Percentiles rank a stretch among this genome's conserved stretches.
phyloP scores from a whole-genome alignment of 2,797 vertebrate genomes.

The Bucorvus abyssinicus region DNA sequence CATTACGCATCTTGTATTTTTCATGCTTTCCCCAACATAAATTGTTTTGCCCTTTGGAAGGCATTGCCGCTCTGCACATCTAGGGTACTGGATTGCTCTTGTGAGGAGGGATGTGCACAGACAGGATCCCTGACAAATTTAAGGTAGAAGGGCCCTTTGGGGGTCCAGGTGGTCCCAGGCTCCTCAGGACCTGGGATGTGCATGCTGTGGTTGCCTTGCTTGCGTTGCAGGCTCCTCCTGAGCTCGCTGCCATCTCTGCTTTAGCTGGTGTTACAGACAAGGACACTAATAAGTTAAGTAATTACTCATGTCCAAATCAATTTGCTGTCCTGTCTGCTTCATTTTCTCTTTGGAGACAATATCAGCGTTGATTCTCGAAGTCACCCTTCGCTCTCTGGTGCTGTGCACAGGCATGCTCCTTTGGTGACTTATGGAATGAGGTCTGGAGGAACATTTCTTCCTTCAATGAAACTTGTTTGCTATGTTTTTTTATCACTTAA shows the following conservation, averaged over 20 bases:
- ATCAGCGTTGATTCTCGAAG: conserved; percentile 24
- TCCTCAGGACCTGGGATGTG: not conserved
- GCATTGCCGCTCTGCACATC: not conserved
- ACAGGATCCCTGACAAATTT: not conserved
- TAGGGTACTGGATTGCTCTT: too few species aligned
- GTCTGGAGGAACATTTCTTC: not conserved
- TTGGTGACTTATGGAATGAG: not conserved
- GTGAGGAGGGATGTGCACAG: not conserved
- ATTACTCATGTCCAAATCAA: conserved; percentile 39
- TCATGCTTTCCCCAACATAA: not conserved
- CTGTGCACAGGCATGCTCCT: not conserved
- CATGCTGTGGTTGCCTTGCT: not conserved
- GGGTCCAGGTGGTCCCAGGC: rapidly evolving
- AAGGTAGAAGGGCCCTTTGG: not conserved
- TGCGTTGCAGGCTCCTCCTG: not conserved
- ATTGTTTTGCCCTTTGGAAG: not conserved
- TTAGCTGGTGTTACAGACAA: not conserved
- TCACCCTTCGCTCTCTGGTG: not conserved
- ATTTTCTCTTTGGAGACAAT: conserved; percentile 1
- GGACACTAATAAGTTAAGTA: conserved; percentile 46
- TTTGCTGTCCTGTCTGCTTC: conserved; percentile 16
- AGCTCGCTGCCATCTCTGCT: not conserved
- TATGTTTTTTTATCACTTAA: not conserved
- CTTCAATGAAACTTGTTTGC: not conserved
- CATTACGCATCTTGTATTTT: rapidly evolving